phyloP scores from a whole-genome alignment of 2,888 invertebrate genomes.

The Achlya flavicornis region DNA sequence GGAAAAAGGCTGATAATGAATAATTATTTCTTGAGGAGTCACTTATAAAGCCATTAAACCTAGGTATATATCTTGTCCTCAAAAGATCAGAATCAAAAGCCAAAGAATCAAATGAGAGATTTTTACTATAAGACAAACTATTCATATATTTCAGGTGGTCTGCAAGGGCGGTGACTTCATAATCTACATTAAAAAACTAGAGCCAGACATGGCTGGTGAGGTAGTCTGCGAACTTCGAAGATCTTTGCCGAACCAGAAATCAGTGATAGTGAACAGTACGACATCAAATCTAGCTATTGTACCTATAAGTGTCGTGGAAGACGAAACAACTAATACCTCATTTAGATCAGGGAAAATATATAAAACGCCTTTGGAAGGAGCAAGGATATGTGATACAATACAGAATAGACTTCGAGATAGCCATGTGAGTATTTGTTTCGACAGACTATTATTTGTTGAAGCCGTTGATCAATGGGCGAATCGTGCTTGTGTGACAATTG shows the following conservation, averaged over 20 bases:
- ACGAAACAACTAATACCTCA: neutral
- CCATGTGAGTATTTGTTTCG: neutral
- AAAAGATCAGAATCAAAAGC: no score
- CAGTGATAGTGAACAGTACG: constrained; percentile 27
- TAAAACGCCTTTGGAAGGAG: neutral
- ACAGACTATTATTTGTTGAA: neutral
- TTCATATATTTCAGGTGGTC: constrained; percentile 35
- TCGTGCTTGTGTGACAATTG: neutral
- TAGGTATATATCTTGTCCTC: no score
- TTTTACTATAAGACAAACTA: no score
- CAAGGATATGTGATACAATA: neutral
- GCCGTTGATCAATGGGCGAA: neutral
- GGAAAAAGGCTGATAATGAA: no score
- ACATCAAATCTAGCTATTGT: constrained; percentile 22
- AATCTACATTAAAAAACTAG: constrained; percentile 40
- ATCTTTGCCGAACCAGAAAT: constrained; percentile 27
- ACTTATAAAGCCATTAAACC: no score
- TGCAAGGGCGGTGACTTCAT: constrained; percentile 34
- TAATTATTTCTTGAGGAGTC: no score
- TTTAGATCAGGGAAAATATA: constrained; percentile 10
- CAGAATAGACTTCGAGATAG: neutral
- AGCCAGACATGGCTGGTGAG: constrained; percentile 42
- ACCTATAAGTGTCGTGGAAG: constrained; percentile 16
- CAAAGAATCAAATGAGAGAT: no score
- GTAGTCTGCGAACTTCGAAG: constrained; percentile 42